A percentile compares a stretch with the other conserved stretches of the same genome.
Conservation (phyloP, 2,888 invertebrate species). For the Himalopsyche tibetana region DNA sequence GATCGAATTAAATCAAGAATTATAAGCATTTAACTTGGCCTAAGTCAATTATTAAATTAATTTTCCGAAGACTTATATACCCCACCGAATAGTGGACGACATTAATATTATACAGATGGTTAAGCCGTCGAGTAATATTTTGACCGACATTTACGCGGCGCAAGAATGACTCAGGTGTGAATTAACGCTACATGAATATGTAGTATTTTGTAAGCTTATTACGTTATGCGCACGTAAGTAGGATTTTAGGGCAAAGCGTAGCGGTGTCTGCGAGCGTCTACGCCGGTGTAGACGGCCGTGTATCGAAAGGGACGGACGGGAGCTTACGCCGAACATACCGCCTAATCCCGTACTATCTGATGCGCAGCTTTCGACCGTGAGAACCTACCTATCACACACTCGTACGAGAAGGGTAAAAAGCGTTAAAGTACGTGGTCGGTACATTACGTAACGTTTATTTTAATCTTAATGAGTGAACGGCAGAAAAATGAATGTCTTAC, state of each 20-base stretch:
- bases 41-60: background rate
- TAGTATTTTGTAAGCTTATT: constrained; percentile 45
- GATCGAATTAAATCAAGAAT: too few relatives aligned
- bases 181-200: constrained; percentile 43
- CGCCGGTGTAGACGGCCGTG: constrained; percentile 1
- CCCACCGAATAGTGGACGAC: background rate
- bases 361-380: constrained; percentile 22
- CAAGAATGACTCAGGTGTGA: constrained; percentile 36
- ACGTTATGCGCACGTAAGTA: constrained; percentile 47
- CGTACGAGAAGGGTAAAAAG: background rate
- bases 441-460: background rate
- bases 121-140: background rate
- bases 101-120: background rate
- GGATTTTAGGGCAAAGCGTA: constrained; percentile 50
- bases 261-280: constrained; percentile 12
- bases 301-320: constrained; percentile 46
- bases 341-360: constrained; percentile 54
- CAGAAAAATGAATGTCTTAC: too few relatives aligned
- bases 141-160: constrained; percentile 34
- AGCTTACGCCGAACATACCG: constrained; percentile 56
- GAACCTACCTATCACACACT: background rate
- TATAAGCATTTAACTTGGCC: background rate
- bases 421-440: background rate
- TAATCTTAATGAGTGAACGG: too few relatives aligned
- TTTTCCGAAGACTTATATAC: background rate